A percentile compares a stretch with the other conserved stretches of the same genome.
These are phyloP conservation scores for Edolisoma coerulescens DNA, from an alignment of 2,113 vertebrate species.

Conservation along the genomic window DNA sequence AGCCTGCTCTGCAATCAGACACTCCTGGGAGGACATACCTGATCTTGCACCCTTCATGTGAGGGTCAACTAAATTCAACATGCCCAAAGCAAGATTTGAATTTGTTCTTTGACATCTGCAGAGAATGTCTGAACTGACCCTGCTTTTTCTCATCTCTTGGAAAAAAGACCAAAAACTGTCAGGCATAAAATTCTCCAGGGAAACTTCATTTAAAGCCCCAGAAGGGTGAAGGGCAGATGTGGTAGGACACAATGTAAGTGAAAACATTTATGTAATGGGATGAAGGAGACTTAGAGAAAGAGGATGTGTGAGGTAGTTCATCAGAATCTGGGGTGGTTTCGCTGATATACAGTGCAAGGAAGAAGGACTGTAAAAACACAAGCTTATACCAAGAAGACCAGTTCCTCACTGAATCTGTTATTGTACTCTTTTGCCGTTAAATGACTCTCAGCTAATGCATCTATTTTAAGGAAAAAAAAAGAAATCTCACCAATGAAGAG, in stretches of 20 bases:
- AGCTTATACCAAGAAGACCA: not conserved
- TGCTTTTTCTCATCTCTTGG: not conserved
- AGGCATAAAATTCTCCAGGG: not conserved
- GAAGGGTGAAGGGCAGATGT: not conserved
- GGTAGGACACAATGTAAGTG: not conserved
- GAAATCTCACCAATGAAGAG: not conserved
- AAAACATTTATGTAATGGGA: not conserved
- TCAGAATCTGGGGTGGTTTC: not conserved
- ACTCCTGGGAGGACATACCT: not conserved
- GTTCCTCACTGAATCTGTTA: not conserved
- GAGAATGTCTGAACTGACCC: not conserved
- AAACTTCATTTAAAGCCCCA: not conserved
- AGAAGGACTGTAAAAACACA: not conserved
- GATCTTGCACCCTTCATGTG: not conserved
- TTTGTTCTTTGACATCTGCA: not conserved
- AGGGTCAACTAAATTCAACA: not conserved
- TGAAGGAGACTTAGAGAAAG: not conserved
- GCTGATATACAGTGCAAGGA: not conserved
- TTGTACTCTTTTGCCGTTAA: not conserved
- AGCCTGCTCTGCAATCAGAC: not conserved
- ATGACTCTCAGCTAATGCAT: not conserved
- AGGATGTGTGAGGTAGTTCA: not conserved
- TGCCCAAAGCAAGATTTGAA: not conserved
- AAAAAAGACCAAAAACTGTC: rapidly evolving
- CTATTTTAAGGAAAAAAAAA: not conserved